Evolutionary conservation across 2,113 vertebrate species (phyloP).

Genomic region (Morphnarchus princeps): DNA sequence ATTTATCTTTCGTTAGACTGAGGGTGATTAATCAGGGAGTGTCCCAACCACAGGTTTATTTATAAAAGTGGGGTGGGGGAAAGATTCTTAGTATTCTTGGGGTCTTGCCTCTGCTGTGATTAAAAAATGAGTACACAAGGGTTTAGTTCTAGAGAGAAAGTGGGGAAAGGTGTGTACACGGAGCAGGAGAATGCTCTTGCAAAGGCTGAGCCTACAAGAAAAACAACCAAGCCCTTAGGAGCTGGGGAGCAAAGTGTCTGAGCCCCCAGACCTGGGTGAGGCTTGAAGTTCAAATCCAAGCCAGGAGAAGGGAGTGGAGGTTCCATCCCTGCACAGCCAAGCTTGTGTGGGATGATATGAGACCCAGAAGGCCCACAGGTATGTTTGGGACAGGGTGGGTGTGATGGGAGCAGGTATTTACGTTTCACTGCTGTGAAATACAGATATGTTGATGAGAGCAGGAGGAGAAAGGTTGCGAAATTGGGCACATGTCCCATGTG

Average conservation of each 20-base stretch:
- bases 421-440: neutral
- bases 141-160: neutral
- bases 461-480: neutral
- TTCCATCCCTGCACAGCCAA: neutral
- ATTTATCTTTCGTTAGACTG: neutral
- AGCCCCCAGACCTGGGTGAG: neutral
- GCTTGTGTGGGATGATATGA: neutral
- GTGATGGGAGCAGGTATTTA: neutral
- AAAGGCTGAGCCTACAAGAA: neutral
- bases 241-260: neutral
- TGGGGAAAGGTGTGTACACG: neutral
- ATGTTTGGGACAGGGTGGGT: neutral
- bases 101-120: neutral
- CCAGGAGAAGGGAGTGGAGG: neutral
- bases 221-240: fast-evolving
- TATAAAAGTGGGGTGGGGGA: neutral
- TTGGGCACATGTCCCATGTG: neutral
- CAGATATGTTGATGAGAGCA: neutral
- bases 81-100: neutral
- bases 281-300: neutral
- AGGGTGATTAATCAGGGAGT: neutral
- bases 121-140: neutral
- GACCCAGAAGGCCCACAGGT: neutral
- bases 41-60: neutral
- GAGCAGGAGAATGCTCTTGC: neutral